Evolutionary conservation across 1,140 invertebrate genomes (phyloP).

Genomic region (Helicoverpa zea): DNA sequence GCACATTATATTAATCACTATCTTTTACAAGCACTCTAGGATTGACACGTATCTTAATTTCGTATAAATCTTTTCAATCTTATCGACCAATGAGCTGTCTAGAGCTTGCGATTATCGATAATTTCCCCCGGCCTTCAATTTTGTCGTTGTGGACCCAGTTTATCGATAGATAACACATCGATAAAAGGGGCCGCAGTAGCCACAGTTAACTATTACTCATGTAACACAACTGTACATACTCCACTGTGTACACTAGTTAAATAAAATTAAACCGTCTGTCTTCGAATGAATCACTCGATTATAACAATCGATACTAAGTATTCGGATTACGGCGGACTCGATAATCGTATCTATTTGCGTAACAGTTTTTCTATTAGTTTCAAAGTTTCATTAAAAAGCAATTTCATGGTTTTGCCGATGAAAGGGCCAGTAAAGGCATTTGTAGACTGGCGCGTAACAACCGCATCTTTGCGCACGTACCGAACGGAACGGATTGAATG

Average conservation of each 20-base stretch:
- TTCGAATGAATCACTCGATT: conserved; percentile 11
- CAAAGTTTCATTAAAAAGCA: conserved; percentile 29
- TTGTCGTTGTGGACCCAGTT: conserved; percentile 28
- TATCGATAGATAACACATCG: conserved; percentile 43
- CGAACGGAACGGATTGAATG: too few species aligned
- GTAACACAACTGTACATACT: conserved; percentile 20
- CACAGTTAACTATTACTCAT: conserved; percentile 24
- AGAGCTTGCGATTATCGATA: conserved; percentile 34
- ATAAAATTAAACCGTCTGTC: neutral
- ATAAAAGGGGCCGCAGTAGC: conserved; percentile 43
- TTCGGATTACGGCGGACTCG: neutral
- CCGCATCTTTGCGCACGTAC: too few species aligned
- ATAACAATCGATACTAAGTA: conserved; percentile 12
- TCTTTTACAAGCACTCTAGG: neutral
- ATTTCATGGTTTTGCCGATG: conserved; percentile 24
- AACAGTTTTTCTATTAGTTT: conserved; percentile 28
- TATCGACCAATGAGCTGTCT: conserved; percentile 34
- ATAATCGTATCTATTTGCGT: conserved; percentile 11
- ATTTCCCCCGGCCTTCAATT: conserved; percentile 31
- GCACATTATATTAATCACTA: conserved; percentile 14
- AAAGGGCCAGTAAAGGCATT: conserved; percentile 24
- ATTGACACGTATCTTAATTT: conserved; percentile 20
- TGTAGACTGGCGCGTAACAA: too few species aligned
- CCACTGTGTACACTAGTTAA: conserved; percentile 2
- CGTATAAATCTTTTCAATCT: conserved; percentile 37